Percentiles rank a stretch among this genome's conserved stretches.
phyloP scores from a whole-genome alignment of 64 coral and sea anemone genomes.

The Dendronephthya gigantea region DNA sequence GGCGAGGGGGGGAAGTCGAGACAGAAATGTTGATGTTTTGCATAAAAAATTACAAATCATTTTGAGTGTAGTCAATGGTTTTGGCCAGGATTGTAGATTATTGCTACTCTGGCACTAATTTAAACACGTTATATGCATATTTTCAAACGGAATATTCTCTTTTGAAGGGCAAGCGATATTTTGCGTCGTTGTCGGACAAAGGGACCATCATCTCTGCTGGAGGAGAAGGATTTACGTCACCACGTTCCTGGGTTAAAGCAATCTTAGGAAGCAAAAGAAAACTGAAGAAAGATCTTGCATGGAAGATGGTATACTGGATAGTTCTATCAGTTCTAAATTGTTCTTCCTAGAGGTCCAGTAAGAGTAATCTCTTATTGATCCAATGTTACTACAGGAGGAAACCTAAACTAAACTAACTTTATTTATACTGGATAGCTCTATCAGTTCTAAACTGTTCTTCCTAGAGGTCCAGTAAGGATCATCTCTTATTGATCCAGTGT shows the following conservation, averaged over 20 bases:
- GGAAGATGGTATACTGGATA: slow-evolving; percentile 2
- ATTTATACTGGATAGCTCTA: neutral
- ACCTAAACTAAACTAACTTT: neutral
- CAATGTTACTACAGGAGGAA: neutral
- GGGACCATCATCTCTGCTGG: neutral
- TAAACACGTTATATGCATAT: too few relatives aligned
- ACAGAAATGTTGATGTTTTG: too few relatives aligned
- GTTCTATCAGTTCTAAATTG: neutral
- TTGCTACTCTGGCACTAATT: too few relatives aligned
- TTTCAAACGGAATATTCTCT: neutral
- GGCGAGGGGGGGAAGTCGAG: too few relatives aligned
- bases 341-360: too few relatives aligned
- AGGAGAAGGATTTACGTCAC: neutral
- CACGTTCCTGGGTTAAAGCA: neutral
- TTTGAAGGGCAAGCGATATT: neutral
- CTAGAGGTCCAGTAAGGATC: too few relatives aligned
- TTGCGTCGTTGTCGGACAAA: neutral
- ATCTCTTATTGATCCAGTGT: neutral
- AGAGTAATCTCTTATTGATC: neutral
- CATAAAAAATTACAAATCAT: too few relatives aligned
- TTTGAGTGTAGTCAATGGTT: too few relatives aligned
- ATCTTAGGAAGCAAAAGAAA: neutral
- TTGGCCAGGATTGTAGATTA: too few relatives aligned
- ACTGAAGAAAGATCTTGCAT: neutral
- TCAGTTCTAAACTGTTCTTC: neutral